Base-by-base conservation (phyloP, 2,888 invertebrate genomes). In the Torymus tubicola region DNA sequence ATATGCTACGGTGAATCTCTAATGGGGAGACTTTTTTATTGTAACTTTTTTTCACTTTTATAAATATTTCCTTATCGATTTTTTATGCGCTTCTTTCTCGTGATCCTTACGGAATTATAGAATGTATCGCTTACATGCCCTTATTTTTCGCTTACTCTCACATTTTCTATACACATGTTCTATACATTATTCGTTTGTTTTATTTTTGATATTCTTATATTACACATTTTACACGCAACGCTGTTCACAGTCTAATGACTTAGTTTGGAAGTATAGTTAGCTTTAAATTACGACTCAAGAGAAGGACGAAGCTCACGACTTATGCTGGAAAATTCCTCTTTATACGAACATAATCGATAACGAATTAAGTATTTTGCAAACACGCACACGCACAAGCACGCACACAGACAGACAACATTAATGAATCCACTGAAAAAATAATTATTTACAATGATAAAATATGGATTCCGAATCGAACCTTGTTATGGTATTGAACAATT, bases 1-100 rank as follows among this genome's bases (percentile, higher is more conserved):
- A 86, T 86, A 86, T 86, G 85, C 86, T 86, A 85, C 84, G 86
- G 83, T 86, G 84, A 84, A 84, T 85, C 84, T 86, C 84, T 85
- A 85, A 82, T 84, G 76, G 82, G 84, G 84, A 85, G 84, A 84
- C 83, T 83, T 84, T 83, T 84, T 82, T 75, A 69, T 82, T 70
- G 65, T 78, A 55, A 81, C 57, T 50, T 57, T 79, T 60, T 70
- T n/a, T 55, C 67, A 65, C 10, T 55, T 70, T 73, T 72, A 57
- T 61, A 24, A 68, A 78, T n/a, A 58, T 63, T 50, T 71, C 64
- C 24, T 69, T 24, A 31, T 75, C 50, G n/a, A 57, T 13, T 60
- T 64, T 58, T 61, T 63, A 24, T 21, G 55, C 52, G 72, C 63
- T 24, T 24, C 67, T 61, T 61, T 50, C 58, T 70, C 61, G 52